These are phyloP conservation scores for Rhopalosiphum maidis DNA, from an alignment of 1,140 invertebrate genomes.

Conservation along the genomic window DNA sequence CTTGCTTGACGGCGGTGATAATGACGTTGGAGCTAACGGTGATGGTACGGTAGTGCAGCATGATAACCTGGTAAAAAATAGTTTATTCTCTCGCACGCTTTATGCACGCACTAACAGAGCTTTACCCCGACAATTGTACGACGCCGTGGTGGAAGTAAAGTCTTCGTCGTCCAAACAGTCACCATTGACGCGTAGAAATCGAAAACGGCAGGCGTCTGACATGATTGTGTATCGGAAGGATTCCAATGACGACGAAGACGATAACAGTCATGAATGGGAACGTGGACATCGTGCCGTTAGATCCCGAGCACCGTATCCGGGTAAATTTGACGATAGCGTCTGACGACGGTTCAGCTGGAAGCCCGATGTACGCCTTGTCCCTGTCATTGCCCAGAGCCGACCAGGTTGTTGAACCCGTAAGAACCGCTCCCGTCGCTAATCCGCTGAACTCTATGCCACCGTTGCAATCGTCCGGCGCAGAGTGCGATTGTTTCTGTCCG, in stretches of 20 bases:
- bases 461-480: slow-evolving; percentile 66
- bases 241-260: not conserved
- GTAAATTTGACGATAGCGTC: slow-evolving; percentile 73
- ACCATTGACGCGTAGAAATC: not conserved
- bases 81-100: slow-evolving; percentile 13
- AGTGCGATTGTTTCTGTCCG: slow-evolving; percentile 78
- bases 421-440: not conserved
- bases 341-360: slow-evolving; percentile 65
- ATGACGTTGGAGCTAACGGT: not conserved
- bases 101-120: not conserved
- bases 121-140: slow-evolving; percentile 45
- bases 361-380: slow-evolving; percentile 35
- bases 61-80: not conserved
- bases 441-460: slow-evolving; percentile 61
- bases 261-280: not conserved
- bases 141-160: not conserved
- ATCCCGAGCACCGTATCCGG: slow-evolving; percentile 32
- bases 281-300: slow-evolving; percentile 28
- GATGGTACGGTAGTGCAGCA: slow-evolving; percentile 4
- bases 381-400: slow-evolving; percentile 17
- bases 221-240: slow-evolving; percentile 48
- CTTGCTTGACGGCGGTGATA: not conserved
- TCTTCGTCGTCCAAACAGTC: not conserved
- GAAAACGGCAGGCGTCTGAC: slow-evolving; percentile 25
- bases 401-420: not conserved